phyloP scores from a whole-genome alignment of 1,140 invertebrate species.

The Bombyx mori region ASM3026992v2 NC_085125.1:10938501-10939000 shows the following conservation, averaged over 20 bases:
- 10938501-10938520: constrained; percentile 43
- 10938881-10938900: constrained; percentile 43
- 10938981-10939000: neutral
- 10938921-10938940: neutral
- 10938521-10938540: constrained; percentile 44
- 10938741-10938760: constrained; percentile 53
- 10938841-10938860: constrained; percentile 52
- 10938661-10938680: constrained; percentile 52
- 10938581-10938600: constrained; percentile 50
- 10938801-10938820: constrained; percentile 50
- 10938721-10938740: constrained; percentile 40
- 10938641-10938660: constrained; percentile 51
- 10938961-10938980: neutral
- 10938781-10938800: constrained; percentile 53
- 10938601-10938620: constrained; percentile 49
- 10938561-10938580: constrained; percentile 34
- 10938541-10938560: constrained; percentile 27
- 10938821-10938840: constrained; percentile 54
- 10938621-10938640: constrained; percentile 49
- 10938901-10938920: constrained; percentile 37
- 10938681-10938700: constrained; percentile 54
- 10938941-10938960: neutral
- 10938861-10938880: constrained; percentile 43
- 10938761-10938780: constrained; percentile 62
- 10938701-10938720: constrained; percentile 31